A percentile compares a stretch with the other conserved stretches of the same genome.
These are phyloP conservation scores for Callipepla californica DNA, from an alignment of 2,113 vertebrate species.

Conservation along the genomic window DNA sequence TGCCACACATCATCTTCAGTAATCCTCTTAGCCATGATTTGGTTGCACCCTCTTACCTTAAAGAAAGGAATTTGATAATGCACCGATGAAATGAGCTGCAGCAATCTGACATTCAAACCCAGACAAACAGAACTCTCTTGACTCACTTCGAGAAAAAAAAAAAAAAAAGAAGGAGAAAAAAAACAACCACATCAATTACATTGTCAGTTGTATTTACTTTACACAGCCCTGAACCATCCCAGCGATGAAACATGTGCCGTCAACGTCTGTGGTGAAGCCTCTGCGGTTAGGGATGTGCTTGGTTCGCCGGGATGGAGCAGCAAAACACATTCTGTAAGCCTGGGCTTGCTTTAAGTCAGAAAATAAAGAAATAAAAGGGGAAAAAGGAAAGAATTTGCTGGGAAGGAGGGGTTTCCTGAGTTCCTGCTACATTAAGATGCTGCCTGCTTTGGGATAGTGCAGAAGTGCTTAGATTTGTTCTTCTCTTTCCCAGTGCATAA, in stretches of 20 bases:
- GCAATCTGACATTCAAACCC: constrained; percentile 34
- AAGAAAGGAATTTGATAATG: constrained; percentile 60
- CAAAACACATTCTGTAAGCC: background rate
- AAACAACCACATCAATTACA: constrained; percentile 7
- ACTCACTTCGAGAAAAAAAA: background rate
- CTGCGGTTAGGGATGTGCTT: background rate
- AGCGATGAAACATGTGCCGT: background rate
- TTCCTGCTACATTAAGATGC: background rate
- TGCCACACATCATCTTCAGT: constrained; percentile 48
- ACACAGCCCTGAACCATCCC: background rate
- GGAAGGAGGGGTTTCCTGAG: constrained; percentile 34
- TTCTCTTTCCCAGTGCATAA: rapidly evolving
- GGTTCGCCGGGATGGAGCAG: background rate
- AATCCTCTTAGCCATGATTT: constrained; percentile 48
- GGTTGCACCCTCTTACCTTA: constrained; percentile 47
- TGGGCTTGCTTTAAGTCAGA: background rate
- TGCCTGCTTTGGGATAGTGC: background rate
- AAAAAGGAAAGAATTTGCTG: background rate
- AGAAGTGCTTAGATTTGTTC: background rate
- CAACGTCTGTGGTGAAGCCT: background rate
- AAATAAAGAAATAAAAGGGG: background rate
- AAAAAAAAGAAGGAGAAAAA: background rate
- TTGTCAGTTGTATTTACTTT: background rate
- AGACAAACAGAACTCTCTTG: constrained; percentile 43
- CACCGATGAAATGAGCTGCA: background rate